Evolutionary conservation across 2,797 vertebrate genomes (phyloP).

Genomic region (Sparus aurata): DNA sequence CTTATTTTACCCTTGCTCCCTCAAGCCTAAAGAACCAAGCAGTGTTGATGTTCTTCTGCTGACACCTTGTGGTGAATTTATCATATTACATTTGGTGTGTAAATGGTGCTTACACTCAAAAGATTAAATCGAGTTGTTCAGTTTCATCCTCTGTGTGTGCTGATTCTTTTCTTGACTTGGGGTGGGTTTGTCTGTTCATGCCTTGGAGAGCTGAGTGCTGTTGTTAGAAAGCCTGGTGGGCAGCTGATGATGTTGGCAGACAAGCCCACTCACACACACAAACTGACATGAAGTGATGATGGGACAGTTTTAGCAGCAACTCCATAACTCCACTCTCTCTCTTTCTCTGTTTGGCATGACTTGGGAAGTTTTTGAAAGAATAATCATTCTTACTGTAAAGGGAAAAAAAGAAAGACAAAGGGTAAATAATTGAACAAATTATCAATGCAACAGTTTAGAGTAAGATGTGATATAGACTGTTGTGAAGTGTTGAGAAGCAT

Average conservation of each 20-base stretch:
- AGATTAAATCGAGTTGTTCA: not conserved
- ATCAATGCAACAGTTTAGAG: no score
- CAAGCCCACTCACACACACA: no score
- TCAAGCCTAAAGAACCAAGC: not conserved
- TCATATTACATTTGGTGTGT: not conserved
- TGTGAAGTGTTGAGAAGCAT: no score
- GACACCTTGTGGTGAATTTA: constrained; percentile 34
- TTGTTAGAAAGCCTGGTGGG: not conserved
- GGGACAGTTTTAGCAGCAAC: not conserved
- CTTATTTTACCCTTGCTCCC: not conserved
- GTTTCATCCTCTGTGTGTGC: not conserved
- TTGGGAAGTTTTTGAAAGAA: no score
- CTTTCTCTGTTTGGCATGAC: not conserved
- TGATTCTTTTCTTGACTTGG: not conserved
- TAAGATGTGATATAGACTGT: no score
- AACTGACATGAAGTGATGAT: not conserved
- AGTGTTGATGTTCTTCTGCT: constrained; percentile 27
- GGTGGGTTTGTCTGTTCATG: not conserved
- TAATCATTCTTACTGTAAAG: no score
- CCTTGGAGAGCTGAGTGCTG: not conserved
- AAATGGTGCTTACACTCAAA: not conserved
- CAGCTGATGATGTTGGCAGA: not conserved
- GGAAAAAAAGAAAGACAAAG: no score
- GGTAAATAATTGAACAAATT: no score
- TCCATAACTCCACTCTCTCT: not conserved